Evolutionary conservation across 1,140 invertebrate genomes (phyloP).

Genomic region (Temnothorax longispinosus): DNA sequence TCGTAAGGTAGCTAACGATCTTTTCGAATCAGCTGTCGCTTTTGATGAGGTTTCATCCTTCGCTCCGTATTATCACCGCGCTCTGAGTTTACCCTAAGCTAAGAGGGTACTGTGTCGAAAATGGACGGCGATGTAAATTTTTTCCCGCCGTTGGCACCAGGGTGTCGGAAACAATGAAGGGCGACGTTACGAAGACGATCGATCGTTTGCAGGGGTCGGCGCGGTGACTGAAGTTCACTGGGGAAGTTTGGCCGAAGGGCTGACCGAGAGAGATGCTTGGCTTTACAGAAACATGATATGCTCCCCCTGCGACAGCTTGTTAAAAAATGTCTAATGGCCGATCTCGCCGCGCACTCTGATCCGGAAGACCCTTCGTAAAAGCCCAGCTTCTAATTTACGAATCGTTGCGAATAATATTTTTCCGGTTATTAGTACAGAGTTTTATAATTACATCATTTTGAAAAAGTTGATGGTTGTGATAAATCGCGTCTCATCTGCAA

Average conservation of each 20-base stretch:
- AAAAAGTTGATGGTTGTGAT: background rate
- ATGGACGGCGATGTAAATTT: conserved; percentile 79
- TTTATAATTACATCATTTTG: background rate
- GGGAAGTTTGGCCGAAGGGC: conserved; percentile 65
- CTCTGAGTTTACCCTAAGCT: conserved; percentile 61
- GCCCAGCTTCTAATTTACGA: conserved; percentile 73
- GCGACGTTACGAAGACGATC: conserved; percentile 72
- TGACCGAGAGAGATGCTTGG: conserved; percentile 27
- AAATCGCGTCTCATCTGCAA: too few species aligned
- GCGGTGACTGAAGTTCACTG: conserved; percentile 72
- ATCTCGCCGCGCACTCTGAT: conserved; percentile 71
- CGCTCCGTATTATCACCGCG: conserved; percentile 64
- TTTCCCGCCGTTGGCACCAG: conserved; percentile 70
- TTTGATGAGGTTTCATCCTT: conserved; percentile 34
- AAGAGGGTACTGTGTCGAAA: conserved; percentile 61
- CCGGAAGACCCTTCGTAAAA: conserved; percentile 68
- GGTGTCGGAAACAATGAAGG: conserved; percentile 81
- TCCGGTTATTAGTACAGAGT: background rate
- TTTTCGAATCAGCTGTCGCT: conserved; percentile 1
- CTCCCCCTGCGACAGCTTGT: conserved; percentile 75
- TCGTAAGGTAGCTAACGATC: conserved; percentile 24
- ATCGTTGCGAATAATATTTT: conserved; percentile 16
- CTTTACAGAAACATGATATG: conserved; percentile 83
- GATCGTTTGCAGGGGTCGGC: conserved; percentile 69
- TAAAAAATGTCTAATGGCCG: conserved; percentile 81